These are phyloP conservation scores for Etia nguti DNA, from an alignment of 2,113 vertebrate genomes.

Conservation along the genomic window DNA sequence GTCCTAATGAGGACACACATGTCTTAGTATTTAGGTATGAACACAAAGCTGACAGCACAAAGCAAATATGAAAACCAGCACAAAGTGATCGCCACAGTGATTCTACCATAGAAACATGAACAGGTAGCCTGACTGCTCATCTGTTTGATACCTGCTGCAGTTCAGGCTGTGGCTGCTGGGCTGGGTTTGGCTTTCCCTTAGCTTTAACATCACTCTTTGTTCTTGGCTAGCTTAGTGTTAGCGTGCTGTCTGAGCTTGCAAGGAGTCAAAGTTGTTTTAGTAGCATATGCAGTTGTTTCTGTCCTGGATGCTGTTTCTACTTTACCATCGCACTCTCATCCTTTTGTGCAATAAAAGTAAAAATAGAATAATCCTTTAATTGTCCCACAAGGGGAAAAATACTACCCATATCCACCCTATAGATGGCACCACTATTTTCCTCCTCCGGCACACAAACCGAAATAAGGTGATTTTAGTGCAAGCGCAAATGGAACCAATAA, in stretches of 20 bases:
- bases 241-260: neutral
- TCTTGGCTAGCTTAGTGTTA: neutral
- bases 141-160: neutral
- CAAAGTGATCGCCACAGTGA: neutral
- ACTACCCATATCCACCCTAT: neutral
- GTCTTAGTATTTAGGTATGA: neutral
- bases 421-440: neutral
- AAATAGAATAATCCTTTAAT: too few relatives aligned
- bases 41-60: neutral
- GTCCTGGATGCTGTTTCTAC: neutral
- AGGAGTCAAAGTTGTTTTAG: neutral
- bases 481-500: neutral
- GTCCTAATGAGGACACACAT: neutral
- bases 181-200: neutral
- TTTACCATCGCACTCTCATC: accelerated
- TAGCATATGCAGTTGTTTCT: neutral
- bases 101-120: neutral
- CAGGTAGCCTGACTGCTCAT: neutral
- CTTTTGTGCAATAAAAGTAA: neutral
- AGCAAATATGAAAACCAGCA: neutral
- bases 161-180: neutral
- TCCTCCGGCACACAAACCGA: neutral
- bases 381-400: too few relatives aligned
- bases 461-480: neutral
- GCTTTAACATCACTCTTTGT: neutral